Base-by-base conservation (phyloP, 2,888 invertebrate genomes). In the Zygaena filipendulae region DNA sequence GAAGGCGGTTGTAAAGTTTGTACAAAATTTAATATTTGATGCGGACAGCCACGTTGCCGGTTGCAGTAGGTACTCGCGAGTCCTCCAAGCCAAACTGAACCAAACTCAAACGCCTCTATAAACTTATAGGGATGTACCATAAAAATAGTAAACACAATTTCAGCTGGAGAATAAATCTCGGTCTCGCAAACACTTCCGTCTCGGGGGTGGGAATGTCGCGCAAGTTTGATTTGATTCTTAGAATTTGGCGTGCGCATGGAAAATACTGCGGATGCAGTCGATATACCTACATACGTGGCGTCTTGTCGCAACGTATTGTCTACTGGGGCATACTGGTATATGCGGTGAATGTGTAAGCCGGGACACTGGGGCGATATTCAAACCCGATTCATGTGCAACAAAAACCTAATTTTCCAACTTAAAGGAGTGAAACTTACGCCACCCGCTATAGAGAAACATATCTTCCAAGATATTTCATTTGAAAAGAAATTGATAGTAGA, bases 81-180 rank as follows among this genome's bases (percentile, higher is more conserved):
- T n/a, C n/a, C n/a, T 21, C 9, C 10, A 4, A 4, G 10, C n/a
- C 9, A 8, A 21, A 21, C 9, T 21, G n/a, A 11, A 5, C 10
- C n/a, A 21, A 21, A 21, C 21, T 21, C 21, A 21, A 21, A 4
- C 21, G 5, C 9, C 12, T n/a, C n/a, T n/a, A n/a, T n/a, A n/a
- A 40, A 36, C 39, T 60, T 61, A 59, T 66, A 56, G 55, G 52
- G 46, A 51, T 50, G 49, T 40, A 39, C 52, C 49, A 56, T 59
- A 61, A 67, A n/a, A 62, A 68, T 63, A 59, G 60, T 60, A 66
- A 70, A 69, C 64, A 66, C 56, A 52, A 62, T 69, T 67, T 60
- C 52, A 49, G 43, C 53, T 41, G 51, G 63, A 58, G 59, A 59
- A 64, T 59, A 58, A 63, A 61, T 67, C 62, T 60, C 42, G 47